These are phyloP conservation scores for Cygnus buccinator DNA, from an alignment of 2,113 vertebrate species.

Conservation along the genomic window DNA sequence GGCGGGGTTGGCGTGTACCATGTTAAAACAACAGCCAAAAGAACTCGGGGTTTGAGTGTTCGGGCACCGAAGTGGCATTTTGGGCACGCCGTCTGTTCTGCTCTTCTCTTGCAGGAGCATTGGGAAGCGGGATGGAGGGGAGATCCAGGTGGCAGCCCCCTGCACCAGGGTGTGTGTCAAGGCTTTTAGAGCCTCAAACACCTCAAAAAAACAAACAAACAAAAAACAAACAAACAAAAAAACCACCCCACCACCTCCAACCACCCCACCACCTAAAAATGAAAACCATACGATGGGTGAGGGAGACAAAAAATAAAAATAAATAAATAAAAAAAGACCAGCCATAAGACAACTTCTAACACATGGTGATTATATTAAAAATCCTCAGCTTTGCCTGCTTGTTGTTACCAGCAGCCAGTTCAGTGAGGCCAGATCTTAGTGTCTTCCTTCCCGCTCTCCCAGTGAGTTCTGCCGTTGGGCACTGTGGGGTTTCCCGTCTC, in stretches of 20 bases:
- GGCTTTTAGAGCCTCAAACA: too few relatives aligned
- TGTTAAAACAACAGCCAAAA: neutral
- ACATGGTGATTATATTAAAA: neutral
- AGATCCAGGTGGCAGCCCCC: neutral
- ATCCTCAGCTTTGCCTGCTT: neutral
- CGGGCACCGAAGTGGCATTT: neutral
- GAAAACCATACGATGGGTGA: neutral
- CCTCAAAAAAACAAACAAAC: too few relatives aligned
- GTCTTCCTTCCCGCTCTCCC: neutral
- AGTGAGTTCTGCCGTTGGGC: neutral
- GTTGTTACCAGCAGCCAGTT: neutral
- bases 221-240: neutral
- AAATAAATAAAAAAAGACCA: neutral
- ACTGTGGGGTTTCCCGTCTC: neutral
- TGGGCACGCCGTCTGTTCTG: neutral
- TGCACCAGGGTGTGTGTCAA: fast-evolving
- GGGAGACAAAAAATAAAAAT: too few relatives aligned
- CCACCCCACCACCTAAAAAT: too few relatives aligned
- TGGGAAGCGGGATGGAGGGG: neutral
- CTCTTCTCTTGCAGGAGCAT: neutral
- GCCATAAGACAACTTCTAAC: neutral
- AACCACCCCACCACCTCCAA: neutral
- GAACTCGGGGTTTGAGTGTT: neutral
- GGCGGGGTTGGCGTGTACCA: fast-evolving
- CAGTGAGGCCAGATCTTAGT: neutral